Conservation (phyloP, 2,888 invertebrate species). For the Sinodicranocentrus sp. region DNA sequence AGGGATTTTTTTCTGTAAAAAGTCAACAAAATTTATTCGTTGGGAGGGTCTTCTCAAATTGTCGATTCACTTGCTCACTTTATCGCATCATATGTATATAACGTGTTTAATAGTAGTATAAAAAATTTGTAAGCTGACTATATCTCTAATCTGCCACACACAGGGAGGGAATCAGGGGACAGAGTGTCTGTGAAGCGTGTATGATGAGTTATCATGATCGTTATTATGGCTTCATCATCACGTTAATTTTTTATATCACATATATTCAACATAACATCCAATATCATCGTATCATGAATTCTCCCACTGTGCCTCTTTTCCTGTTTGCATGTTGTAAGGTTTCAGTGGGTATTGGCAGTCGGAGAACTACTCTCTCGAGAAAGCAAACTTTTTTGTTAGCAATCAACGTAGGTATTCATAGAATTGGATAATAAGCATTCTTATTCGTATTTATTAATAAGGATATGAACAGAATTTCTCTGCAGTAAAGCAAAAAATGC, state of each 20-base stretch:
- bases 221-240: constrained; percentile 57
- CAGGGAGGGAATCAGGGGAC: constrained; percentile 1
- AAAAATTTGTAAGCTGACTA: not conserved
- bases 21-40: constrained; percentile 58
- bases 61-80: constrained; percentile 22
- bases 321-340: constrained; percentile 8
- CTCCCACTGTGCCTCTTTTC: too few species aligned
- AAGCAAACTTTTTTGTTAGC: too few species aligned
- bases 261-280: not conserved
- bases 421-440: too few species aligned
- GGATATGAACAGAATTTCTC: too few species aligned
- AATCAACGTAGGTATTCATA: too few species aligned
- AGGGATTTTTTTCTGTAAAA: constrained; percentile 39
- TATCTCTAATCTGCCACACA: not conserved
- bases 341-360: constrained; percentile 26
- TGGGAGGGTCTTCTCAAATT: constrained; percentile 46
- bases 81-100: not conserved
- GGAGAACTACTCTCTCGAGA: too few species aligned
- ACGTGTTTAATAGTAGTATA: not conserved
- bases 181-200: constrained; percentile 47
- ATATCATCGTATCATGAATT: not conserved
- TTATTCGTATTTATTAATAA: too few species aligned
- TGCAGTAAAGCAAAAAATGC: too few species aligned
- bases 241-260: constrained; percentile 35
- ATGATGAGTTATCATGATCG: constrained; percentile 44